These are phyloP conservation scores for Mycalesis mineus DNA, from an alignment of 2,888 invertebrate species.

Conservation along the genomic window DNA sequence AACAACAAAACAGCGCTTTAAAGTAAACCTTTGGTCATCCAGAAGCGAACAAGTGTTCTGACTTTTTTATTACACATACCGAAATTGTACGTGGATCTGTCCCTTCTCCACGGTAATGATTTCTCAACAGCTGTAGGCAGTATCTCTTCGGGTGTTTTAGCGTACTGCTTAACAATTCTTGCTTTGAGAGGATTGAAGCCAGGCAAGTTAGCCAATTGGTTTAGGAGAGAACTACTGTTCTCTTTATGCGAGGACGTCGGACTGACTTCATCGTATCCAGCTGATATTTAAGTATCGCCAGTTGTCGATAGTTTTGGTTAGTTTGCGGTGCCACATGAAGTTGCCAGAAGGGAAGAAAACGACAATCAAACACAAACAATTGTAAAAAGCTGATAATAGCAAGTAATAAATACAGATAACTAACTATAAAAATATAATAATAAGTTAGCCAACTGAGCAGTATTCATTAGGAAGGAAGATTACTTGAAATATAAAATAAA, in stretches of 20 bases:
- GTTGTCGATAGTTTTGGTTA: constrained; percentile 62
- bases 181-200: constrained; percentile 84
- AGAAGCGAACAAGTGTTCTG: constrained; percentile 23
- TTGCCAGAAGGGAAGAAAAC: constrained; percentile 77
- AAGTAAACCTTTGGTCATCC: constrained; percentile 22
- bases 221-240: constrained; percentile 83
- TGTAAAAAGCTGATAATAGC: constrained; percentile 62
- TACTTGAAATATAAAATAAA: constrained; percentile 13
- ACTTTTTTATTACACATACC: constrained; percentile 75
- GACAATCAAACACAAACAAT: constrained; percentile 70
- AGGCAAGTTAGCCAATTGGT: constrained; percentile 83
- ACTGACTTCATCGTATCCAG: constrained; percentile 75
- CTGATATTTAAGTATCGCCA: constrained; percentile 60
- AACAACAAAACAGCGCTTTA: constrained; percentile 14
- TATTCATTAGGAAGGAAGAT: constrained; percentile 9
- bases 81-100: constrained; percentile 84
- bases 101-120: constrained; percentile 91
- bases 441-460: constrained; percentile 19
- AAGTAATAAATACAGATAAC: constrained; percentile 27
- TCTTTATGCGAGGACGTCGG: constrained; percentile 79
- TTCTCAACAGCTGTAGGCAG: constrained; percentile 88
- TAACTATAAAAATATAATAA: constrained; percentile 13
- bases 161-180: constrained; percentile 83
- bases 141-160: constrained; percentile 79
- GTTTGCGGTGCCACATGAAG: constrained; percentile 72